phyloP scores from a whole-genome alignment of 2,797 vertebrate species.

The Pangasius djambal region DNA sequence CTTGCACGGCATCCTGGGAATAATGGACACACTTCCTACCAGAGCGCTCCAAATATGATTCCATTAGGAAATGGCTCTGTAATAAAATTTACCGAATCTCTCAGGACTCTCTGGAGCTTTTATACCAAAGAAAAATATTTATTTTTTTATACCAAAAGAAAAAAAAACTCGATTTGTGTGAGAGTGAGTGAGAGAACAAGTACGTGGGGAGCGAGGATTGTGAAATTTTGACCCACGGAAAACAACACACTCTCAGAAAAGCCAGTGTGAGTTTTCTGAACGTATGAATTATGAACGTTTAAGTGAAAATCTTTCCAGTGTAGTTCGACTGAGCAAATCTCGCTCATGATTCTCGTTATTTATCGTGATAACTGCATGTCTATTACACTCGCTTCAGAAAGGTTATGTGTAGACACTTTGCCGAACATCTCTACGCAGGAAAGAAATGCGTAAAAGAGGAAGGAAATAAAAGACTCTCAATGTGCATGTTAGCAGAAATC shows the following conservation, averaged over 20 bases:
- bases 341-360: no score
- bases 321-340: no score
- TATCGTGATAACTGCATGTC: no score
- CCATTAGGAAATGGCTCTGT: slow-evolving; percentile 14
- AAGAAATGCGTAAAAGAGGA: no score
- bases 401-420: no score
- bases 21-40: slow-evolving; percentile 4
- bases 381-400: no score
- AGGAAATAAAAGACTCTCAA: no score
- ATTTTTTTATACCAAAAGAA: background rate
- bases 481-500: no score
- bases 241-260: background rate
- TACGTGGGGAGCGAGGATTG: background rate
- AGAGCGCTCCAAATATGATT: background rate
- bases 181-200: background rate
- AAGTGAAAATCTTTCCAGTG: background rate
- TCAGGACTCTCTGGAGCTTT: background rate
- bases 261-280: no score
- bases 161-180: background rate
- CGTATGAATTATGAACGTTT: background rate
- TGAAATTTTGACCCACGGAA: background rate
- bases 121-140: no score
- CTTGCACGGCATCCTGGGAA: slow-evolving; percentile 5
- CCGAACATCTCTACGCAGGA: no score
- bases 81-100: slow-evolving; percentile 22